Conservation (phyloP, 2,888 invertebrate species). For the Slavum lentiscoides region DNA sequence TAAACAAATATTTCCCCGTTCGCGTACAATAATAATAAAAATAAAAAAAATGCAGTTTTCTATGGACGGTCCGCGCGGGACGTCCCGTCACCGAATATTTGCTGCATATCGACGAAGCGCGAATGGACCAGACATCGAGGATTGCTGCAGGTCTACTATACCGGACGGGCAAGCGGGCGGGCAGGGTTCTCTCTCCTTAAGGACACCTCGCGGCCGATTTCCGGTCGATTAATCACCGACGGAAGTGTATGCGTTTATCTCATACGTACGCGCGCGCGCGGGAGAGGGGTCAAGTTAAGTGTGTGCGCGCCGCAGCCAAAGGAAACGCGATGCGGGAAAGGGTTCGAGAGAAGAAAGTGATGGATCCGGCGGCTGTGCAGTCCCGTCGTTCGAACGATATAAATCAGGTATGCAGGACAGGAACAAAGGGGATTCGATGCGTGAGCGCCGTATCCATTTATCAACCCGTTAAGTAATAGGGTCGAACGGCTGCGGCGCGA, state of each 20-base stretch:
- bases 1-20: too few species aligned
- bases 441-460: slow-evolving; percentile 46
- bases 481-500: slow-evolving; percentile 32
- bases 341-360: slow-evolving; percentile 51
- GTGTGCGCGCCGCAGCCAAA: slow-evolving; percentile 6
- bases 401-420: slow-evolving; percentile 53
- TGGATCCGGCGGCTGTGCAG: slow-evolving; percentile 40
- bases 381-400: slow-evolving; percentile 52
- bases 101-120: too few species aligned
- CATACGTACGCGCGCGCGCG: not conserved
- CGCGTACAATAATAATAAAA: too few species aligned
- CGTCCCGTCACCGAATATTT: too few species aligned
- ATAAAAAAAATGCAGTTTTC: too few species aligned
- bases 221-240: slow-evolving; percentile 52
- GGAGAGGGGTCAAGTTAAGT: slow-evolving; percentile 46
- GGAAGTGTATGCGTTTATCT: slow-evolving; percentile 2
- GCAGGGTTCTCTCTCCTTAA: slow-evolving; percentile 12
- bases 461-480: slow-evolving; percentile 54
- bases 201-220: slow-evolving; percentile 42
- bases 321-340: slow-evolving; percentile 26
- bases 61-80: too few species aligned
- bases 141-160: too few species aligned
- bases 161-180: too few species aligned
- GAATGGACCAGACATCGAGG: not conserved
- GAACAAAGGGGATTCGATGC: slow-evolving; percentile 51